Base-by-base conservation (phyloP, 2,113 vertebrate species). In the Theristicus caerulescens region DNA sequence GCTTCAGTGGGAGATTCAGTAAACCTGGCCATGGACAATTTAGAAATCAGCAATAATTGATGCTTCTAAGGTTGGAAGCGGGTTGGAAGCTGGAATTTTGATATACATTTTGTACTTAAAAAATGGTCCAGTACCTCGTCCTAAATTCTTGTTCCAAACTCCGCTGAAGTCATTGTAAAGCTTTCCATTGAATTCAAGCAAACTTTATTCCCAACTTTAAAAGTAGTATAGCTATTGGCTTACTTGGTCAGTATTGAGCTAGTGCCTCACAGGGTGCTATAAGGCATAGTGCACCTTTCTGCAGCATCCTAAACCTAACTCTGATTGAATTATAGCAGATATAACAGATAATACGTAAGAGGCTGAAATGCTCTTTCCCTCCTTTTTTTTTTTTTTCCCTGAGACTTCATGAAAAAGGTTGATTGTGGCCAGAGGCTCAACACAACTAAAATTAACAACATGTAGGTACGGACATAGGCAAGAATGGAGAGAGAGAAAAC, bases 301-400 rank as follows among this genome's bases (percentile, higher is more conserved):
- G 21, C 22, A 58, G 10, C 1, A 0, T 72, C 22, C 29, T 64
- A 85, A 90, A 52, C 27, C 12, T 82, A 88, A 59, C 22, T 6
- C 17, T 62, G 44, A 31, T 51, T 83, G 52, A 93, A 55, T 72
- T 89, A 65, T 2, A 78, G 44, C 11, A 79, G 32, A 36, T 82
- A 67, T 21, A 82, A 21, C 11, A 64, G 21, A 24, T 51, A 76
- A 83, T 34, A 82, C 8, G 8, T 34, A 70, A 27, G 7, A 94
- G 25, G 15, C 5, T 70, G 71, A 91, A 93, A 70, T 55, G 2
- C 6, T 85, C 57, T 42, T 8, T 20, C 5, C 2, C 3, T 0
- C 2, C 13, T 7, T 1, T 1, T 7, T 7, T 8, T 21, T 24
- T 71, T 49, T 36, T 42, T 42, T 12, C 10, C 31, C n/a, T 55